These are phyloP conservation scores for Lasioglossum oenotherae DNA, from an alignment of 2,888 invertebrate genomes.

Conservation along the genomic window DNA sequence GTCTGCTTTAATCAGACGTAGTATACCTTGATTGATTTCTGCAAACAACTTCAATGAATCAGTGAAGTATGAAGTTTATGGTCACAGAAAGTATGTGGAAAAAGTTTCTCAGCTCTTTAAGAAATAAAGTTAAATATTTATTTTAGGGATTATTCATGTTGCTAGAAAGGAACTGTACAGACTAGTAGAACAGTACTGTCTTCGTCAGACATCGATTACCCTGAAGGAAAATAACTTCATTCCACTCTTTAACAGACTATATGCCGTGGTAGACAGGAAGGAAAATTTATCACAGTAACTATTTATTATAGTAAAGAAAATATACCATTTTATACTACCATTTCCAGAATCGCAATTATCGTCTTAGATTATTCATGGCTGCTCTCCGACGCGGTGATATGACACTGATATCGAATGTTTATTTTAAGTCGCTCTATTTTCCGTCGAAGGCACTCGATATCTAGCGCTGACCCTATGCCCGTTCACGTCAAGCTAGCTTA, in stretches of 20 bases:
- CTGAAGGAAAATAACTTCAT: not conserved
- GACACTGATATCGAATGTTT: conserved; percentile 51
- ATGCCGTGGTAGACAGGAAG: not conserved
- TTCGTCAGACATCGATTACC: not conserved
- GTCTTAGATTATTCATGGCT: conserved; percentile 32
- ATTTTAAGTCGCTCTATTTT: conserved; percentile 56
- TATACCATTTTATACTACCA: too few species aligned
- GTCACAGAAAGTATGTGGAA: not conserved
- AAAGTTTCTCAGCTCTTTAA: not conserved
- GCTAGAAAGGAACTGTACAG: not conserved
- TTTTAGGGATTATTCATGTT: not conserved
- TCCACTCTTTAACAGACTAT: not conserved
- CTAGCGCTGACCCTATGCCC: conserved; percentile 24
- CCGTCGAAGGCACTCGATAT: conserved; percentile 34
- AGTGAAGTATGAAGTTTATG: not conserved
- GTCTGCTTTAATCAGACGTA: too few species aligned
- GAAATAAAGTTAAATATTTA: not conserved
- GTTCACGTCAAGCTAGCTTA: conserved; percentile 23
- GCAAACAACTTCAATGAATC: too few species aligned
- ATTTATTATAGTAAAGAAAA: not conserved
- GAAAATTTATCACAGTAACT: not conserved
- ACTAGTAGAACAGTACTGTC: not conserved
- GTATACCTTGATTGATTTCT: not conserved
- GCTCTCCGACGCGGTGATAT: not conserved
- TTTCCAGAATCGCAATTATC: conserved; percentile 36